Percentiles rank a stretch among this genome's conserved stretches.
phyloP scores from a whole-genome alignment of 2,797 vertebrate genomes.

The Vespertilio murinus region DNA sequence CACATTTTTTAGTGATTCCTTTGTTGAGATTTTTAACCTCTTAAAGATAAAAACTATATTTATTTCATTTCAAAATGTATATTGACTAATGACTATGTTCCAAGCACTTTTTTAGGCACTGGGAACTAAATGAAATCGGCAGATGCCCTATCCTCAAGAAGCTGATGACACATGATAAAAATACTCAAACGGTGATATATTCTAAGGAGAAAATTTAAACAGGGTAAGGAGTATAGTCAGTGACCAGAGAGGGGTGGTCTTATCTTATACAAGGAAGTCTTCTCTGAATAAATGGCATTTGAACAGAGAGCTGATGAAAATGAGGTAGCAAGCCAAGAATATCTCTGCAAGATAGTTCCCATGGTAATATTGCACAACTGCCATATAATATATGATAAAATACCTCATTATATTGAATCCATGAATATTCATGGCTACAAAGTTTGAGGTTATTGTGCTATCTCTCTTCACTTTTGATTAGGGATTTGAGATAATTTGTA shows the following conservation, averaged over 20 bases:
- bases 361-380: neutral
- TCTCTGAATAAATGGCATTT: neutral
- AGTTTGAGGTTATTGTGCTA: neutral
- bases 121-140: neutral
- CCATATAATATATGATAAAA: neutral
- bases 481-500: neutral
- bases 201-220: neutral
- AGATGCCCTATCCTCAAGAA: neutral
- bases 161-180: neutral
- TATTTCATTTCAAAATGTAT: neutral
- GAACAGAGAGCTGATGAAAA: slow-evolving; percentile 40
- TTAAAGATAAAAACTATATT: neutral
- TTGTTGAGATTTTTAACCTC: neutral
- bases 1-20: neutral
- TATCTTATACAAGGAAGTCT: neutral
- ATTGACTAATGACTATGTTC: neutral
- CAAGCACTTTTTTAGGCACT: neutral
- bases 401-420: neutral
- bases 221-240: neutral
- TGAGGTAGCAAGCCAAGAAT: neutral
- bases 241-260: neutral
- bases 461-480: slow-evolving; percentile 29
- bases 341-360: neutral
- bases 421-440: slow-evolving; percentile 25
- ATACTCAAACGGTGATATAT: neutral